These are phyloP conservation scores for Drosophila sechellia DNA, from an alignment of 1,140 invertebrate genomes.

Conservation along the genomic window DNA sequence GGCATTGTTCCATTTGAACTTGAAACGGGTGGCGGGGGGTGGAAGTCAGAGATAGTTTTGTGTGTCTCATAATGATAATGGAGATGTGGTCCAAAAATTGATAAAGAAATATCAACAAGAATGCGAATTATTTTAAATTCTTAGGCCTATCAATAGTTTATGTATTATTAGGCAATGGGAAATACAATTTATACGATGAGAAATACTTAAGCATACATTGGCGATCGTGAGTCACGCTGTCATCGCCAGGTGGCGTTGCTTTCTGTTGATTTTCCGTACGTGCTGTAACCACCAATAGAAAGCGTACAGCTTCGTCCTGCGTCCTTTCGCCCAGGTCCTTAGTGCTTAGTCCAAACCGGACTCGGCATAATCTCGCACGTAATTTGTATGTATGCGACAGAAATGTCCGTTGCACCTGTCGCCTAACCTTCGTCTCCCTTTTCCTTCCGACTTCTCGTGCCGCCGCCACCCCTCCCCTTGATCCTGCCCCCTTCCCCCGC, in stretches of 20 bases:
- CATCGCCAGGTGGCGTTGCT: background rate
- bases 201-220: too few relatives aligned
- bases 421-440: slow-evolving; percentile 39
- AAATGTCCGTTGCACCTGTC: slow-evolving; percentile 79
- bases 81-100: slow-evolving; percentile 2
- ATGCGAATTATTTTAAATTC: too few relatives aligned
- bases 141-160: too few relatives aligned
- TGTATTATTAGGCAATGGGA: too few relatives aligned
- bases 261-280: slow-evolving; percentile 43
- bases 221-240: slow-evolving; percentile 20
- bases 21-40: background rate
- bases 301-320: slow-evolving; percentile 2
- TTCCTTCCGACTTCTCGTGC: background rate
- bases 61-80: background rate
- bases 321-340: slow-evolving; percentile 10
- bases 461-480: background rate
- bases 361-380: slow-evolving; percentile 72
- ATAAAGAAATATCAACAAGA: background rate
- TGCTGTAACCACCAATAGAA: slow-evolving; percentile 25
- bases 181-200: too few relatives aligned
- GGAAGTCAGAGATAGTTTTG: slow-evolving; percentile 11
- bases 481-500: background rate
- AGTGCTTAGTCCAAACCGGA: slow-evolving; percentile 47
- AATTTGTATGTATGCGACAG: slow-evolving; percentile 80
- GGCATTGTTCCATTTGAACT: slow-evolving; percentile 23